These are phyloP conservation scores for Eptesicus fuscus DNA, from an alignment of 2,113 vertebrate genomes.

Conservation along the genomic window DNA sequence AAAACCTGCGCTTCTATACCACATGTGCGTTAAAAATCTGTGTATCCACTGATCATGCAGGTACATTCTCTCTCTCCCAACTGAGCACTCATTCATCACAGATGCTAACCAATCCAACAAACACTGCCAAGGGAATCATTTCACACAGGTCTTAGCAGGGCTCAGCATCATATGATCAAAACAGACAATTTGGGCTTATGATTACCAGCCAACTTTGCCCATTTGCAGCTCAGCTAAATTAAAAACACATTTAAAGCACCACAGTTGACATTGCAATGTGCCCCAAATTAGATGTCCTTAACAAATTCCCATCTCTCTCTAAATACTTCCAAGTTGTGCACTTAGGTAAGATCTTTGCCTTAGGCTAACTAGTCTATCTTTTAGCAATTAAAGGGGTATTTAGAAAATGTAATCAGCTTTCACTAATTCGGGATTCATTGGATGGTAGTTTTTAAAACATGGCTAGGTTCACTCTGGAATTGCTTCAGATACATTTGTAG, in stretches of 20 bases:
- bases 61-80: background rate
- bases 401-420: background rate
- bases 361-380: background rate
- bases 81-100: background rate
- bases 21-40: background rate
- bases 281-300: constrained; percentile 12
- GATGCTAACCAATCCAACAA: background rate
- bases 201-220: background rate
- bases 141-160: constrained; percentile 37
- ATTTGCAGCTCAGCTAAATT: constrained; percentile 31
- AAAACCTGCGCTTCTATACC: background rate
- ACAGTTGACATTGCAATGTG: background rate
- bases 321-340: constrained; percentile 26
- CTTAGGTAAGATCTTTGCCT: background rate
- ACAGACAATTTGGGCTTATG: constrained; percentile 9
- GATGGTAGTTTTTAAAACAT: background rate
- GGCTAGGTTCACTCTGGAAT: background rate
- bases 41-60: background rate
- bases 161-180: background rate
- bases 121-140: background rate
- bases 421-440: background rate
- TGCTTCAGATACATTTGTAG: background rate
- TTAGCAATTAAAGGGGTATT: constrained; percentile 16
- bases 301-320: constrained; percentile 37
- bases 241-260: constrained; percentile 46